Base-by-base conservation (phyloP, 2,113 vertebrate species). In the Hiodon alosoides region DNA sequence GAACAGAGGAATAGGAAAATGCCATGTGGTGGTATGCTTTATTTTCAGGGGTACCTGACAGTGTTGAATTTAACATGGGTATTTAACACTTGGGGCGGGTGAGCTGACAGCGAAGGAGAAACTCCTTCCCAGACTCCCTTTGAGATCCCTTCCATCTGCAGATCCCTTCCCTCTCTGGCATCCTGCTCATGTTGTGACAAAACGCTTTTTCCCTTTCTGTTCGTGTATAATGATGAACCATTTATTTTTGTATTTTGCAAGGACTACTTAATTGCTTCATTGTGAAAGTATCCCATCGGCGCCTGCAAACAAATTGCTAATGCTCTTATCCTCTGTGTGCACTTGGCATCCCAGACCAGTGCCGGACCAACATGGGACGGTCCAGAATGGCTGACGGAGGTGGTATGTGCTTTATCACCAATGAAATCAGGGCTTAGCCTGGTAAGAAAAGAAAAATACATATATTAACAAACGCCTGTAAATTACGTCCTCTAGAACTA, bases 101-200 rank as follows among this genome's bases (percentile, higher is more conserved):
- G 31, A 31, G 31, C 31, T 31, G 31, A 31, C 31, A 31, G 31
- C 31, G 31, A 31, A 31, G 31, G 31, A 31, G 31, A 31, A 31
- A 31, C 31, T 31, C 31, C 31, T 31, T 31, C 31, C 78, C 4
- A 58, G 69, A 48, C 9, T 58, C 58, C 50, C 58, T 46, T 51
- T 69, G 73, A 77, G 77, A 58, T 73, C 71, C 68, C 60, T 76
- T 73, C 81, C 74, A 11, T 57, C 68, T 61, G 79, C 76, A 77
- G 74, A 72, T n/a, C 76, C 72, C 48, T 10, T 14, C 69, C 58
- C 75, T 74, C 58, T 13, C 67, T 65, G 7, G 59, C 70, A 79
- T 75, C 78, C 75, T 52, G 65, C 80, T 72, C 74, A 58, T 74
- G 79, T 72, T 71, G 69, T 60, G 50, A 61, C 78, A 82, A 79